Evolutionary conservation across 2,797 vertebrate genomes (phyloP).

Genomic region (Epinephelus awoara): DNA sequence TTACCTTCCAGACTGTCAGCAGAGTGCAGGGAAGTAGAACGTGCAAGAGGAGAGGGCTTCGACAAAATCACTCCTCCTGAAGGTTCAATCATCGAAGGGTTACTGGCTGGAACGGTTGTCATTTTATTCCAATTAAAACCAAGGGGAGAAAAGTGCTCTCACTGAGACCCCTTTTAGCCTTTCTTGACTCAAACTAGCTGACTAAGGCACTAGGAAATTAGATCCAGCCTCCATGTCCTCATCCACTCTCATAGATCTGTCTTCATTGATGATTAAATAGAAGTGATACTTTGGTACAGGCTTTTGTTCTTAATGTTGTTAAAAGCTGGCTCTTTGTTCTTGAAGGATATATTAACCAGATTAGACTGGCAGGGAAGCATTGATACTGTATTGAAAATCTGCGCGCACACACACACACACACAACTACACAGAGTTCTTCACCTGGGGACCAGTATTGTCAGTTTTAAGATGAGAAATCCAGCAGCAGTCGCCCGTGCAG

Average conservation of each 20-base stretch:
- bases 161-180: slow-evolving; percentile 45
- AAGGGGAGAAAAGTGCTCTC: neutral
- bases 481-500: neutral
- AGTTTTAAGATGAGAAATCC: slow-evolving; percentile 29
- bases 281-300: slow-evolving; percentile 61
- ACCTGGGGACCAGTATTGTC: neutral
- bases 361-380: slow-evolving; percentile 43
- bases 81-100: slow-evolving; percentile 28
- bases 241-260: slow-evolving; percentile 43
- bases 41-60: slow-evolving; percentile 18
- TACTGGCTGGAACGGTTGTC: slow-evolving; percentile 32
- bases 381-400: slow-evolving; percentile 45
- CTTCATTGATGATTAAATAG: slow-evolving; percentile 55
- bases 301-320: slow-evolving; percentile 60
- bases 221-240: slow-evolving; percentile 19
- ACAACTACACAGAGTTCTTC: neutral
- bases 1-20: slow-evolving; percentile 11
- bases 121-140: slow-evolving; percentile 54
- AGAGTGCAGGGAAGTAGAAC: slow-evolving; percentile 22
- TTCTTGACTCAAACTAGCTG: slow-evolving; percentile 51
- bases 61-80: slow-evolving; percentile 27
- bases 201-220: slow-evolving; percentile 49
- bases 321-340: slow-evolving; percentile 60
- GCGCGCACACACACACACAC: slow-evolving; percentile 10
- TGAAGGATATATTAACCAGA: slow-evolving; percentile 52